Evolutionary conservation across 2,797 vertebrate species (phyloP).

Genomic region (Falco novaeseelandiae): DNA sequence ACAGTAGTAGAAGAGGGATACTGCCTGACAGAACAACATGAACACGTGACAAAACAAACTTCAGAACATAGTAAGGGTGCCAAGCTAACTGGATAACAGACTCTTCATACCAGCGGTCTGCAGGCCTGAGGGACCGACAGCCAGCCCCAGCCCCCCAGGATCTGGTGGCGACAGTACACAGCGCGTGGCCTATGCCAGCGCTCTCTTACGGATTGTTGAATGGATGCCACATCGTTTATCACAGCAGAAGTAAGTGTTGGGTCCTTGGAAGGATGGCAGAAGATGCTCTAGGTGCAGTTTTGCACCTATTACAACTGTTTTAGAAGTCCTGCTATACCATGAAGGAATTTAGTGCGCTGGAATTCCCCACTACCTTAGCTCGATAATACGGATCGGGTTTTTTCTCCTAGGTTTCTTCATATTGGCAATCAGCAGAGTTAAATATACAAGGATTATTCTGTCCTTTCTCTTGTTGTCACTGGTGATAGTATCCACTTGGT

Average conservation of each 20-base stretch:
- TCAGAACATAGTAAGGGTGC: constrained; percentile 56
- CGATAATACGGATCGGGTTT: neutral
- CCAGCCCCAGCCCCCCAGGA: constrained; percentile 2
- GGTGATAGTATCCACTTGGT: constrained; percentile 20
- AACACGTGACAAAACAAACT: constrained; percentile 64
- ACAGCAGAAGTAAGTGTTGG: constrained; percentile 42
- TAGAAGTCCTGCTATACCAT: constrained; percentile 15
- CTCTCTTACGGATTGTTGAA: constrained; percentile 25
- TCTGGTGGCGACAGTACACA: neutral
- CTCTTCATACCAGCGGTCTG: neutral
- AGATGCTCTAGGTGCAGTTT: neutral
- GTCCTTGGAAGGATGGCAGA: constrained; percentile 51
- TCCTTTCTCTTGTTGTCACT: neutral
- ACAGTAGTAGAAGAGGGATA: constrained; percentile 54
- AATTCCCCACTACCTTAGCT: constrained; percentile 21
- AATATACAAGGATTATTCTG: constrained; percentile 56
- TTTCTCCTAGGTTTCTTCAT: constrained; percentile 50
- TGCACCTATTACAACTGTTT: constrained; percentile 6
- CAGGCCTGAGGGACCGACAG: constrained; percentile 31
- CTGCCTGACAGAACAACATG: constrained; percentile 51
- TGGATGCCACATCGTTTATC: constrained; percentile 42
- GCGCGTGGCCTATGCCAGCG: constrained; percentile 4
- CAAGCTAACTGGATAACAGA: constrained; percentile 52
- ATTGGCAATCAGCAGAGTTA: constrained; percentile 61
- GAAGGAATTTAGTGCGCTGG: constrained; percentile 54